Percentiles rank a stretch among this genome's conserved stretches.
Conservation (phyloP, 2,888 invertebrate species). For the Nysson spinosus region DNA sequence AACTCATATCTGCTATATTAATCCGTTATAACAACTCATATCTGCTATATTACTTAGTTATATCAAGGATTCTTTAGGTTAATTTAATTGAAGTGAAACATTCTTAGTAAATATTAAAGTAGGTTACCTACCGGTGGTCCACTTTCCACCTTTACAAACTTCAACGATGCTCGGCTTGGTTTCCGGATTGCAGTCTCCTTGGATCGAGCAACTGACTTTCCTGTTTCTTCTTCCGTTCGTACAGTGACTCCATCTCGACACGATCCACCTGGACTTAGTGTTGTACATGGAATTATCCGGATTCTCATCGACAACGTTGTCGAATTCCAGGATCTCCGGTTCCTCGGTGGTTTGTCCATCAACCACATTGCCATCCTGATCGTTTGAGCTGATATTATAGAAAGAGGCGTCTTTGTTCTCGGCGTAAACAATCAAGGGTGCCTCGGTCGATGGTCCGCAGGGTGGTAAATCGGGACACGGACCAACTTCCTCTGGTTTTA, state of each 20-base stretch:
- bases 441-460: constrained; percentile 74
- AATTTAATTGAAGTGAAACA: too few relatives aligned
- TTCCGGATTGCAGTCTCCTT: constrained; percentile 65
- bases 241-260: constrained; percentile 70
- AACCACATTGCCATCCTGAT: constrained; percentile 59
- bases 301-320: constrained; percentile 71
- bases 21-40: too few relatives aligned
- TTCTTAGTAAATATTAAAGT: too few relatives aligned
- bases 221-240: constrained; percentile 63
- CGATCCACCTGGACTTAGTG: constrained; percentile 70
- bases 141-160: constrained; percentile 68
- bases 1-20: too few relatives aligned
- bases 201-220: constrained; percentile 66
- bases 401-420: constrained; percentile 67
- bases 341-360: constrained; percentile 65
- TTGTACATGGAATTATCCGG: constrained; percentile 69
- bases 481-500: constrained; percentile 84
- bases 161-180: constrained; percentile 64
- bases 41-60: too few relatives aligned
- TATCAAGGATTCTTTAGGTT: too few relatives aligned
- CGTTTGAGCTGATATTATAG: constrained; percentile 69
- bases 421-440: constrained; percentile 67
- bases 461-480: constrained; percentile 80
- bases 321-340: constrained; percentile 72
- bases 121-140: constrained; percentile 64